A percentile compares a stretch with the other conserved stretches of the same genome.
Conservation (phyloP, 2,113 vertebrate genomes). For the Coracopsis vasa region DNA sequence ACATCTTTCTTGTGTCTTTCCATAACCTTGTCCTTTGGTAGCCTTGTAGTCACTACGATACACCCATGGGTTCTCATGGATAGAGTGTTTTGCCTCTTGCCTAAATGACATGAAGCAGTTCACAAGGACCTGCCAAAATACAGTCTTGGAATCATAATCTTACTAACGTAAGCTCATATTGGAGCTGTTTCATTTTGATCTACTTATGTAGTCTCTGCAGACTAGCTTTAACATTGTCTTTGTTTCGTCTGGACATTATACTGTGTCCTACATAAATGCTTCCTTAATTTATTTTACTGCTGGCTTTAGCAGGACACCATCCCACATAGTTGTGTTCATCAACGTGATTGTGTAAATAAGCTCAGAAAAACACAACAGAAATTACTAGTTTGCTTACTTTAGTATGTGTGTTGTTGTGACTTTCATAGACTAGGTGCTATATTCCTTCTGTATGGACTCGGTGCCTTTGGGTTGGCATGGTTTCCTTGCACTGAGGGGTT, state of each 20-base stretch:
- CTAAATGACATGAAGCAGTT: not conserved
- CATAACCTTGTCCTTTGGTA: not conserved
- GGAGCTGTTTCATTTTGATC: not conserved
- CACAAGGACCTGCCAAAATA: not conserved
- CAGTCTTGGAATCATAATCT: not conserved
- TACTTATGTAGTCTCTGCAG: not conserved
- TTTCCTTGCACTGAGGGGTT: fast-evolving
- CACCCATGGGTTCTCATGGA: fast-evolving
- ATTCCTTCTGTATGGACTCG: not conserved
- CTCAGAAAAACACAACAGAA: not conserved
- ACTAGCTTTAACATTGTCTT: not conserved
- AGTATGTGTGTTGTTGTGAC: not conserved
- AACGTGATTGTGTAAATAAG: fast-evolving
- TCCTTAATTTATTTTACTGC: not conserved
- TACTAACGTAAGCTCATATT: not conserved
- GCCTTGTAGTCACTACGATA: not conserved
- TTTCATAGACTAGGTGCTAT: not conserved
- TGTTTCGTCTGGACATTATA: not conserved
- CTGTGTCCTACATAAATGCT: not conserved
- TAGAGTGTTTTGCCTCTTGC: not conserved
- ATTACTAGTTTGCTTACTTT: not conserved
- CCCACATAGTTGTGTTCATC: not conserved
- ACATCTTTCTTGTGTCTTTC: not conserved
- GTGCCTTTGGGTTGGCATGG: not conserved
- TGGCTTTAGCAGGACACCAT: not conserved